Evolutionary conservation across 2,113 vertebrate species (phyloP).

Genomic region (Lophius piscatorius): DNA sequence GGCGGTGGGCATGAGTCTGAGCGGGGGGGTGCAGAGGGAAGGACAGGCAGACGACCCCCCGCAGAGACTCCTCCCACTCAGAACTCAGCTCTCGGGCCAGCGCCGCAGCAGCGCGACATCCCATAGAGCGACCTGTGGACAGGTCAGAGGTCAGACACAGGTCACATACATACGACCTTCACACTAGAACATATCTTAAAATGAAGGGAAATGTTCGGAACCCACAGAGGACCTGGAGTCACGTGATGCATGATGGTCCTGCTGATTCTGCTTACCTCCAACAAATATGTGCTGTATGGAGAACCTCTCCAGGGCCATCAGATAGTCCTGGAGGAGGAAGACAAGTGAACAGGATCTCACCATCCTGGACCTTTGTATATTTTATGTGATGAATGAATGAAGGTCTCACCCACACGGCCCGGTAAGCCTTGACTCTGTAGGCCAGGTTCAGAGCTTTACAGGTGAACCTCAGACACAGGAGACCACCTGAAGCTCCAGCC

Average conservation of each 20-base stretch:
- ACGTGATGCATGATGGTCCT: background rate
- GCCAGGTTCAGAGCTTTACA: conserved; percentile 91
- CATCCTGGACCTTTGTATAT: too few species aligned
- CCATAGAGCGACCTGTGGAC: conserved; percentile 90
- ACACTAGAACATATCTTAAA: background rate
- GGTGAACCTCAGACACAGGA: conserved; percentile 90
- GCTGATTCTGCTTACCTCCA: conserved; percentile 82
- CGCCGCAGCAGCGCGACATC: conserved; percentile 87
- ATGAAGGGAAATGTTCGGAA: too few species aligned
- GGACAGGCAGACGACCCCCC: conserved; percentile 89
- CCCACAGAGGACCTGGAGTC: too few species aligned
- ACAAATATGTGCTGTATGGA: conserved; percentile 83
- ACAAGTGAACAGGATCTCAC: conserved; percentile 10
- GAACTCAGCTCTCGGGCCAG: conserved; percentile 71
- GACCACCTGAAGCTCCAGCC: conserved; percentile 77
- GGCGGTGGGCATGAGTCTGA: conserved; percentile 79
- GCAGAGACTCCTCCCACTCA: conserved; percentile 73
- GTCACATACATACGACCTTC: too few species aligned
- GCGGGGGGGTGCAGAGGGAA: conserved; percentile 90
- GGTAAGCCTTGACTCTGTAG: conserved; percentile 87
- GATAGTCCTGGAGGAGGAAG: conserved; percentile 81
- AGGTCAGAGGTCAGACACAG: background rate
- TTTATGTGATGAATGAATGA: too few species aligned
- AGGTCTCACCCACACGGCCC: conserved; percentile 84
- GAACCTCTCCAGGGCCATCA: conserved; percentile 83